phyloP scores from a whole-genome alignment of 2,888 invertebrate genomes.

The Patella ulyssiponensis region DNA sequence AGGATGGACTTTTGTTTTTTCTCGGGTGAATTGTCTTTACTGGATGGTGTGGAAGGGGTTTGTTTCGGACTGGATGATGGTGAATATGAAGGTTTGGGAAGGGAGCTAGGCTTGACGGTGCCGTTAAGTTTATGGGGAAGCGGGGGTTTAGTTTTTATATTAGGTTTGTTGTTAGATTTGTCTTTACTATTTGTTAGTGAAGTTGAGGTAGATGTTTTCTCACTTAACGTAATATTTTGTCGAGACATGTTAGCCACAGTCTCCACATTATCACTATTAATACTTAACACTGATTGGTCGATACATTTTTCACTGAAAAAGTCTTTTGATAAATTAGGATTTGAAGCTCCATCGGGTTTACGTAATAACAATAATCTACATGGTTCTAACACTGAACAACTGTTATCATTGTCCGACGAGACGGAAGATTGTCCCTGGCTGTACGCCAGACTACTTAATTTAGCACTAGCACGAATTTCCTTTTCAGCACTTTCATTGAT shows the following conservation, averaged over 20 bases:
- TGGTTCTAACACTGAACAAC: slow-evolving; percentile 35
- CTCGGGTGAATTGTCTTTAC: slow-evolving; percentile 14
- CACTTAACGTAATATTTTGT: slow-evolving; percentile 32
- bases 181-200: slow-evolving; percentile 18
- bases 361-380: slow-evolving; percentile 45
- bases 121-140: slow-evolving; percentile 54
- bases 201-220: slow-evolving; percentile 35
- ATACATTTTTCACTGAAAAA: slow-evolving; percentile 31
- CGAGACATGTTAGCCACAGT: slow-evolving; percentile 11
- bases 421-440: slow-evolving; percentile 25
- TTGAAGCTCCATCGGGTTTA: slow-evolving; percentile 90
- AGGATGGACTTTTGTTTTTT: slow-evolving; percentile 11
- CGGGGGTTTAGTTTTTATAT: slow-evolving; percentile 51
- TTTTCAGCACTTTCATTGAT: slow-evolving; percentile 20
- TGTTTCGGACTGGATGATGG: slow-evolving; percentile 23
- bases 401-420: slow-evolving; percentile 30
- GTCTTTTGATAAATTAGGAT: slow-evolving; percentile 81
- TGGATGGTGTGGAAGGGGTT: slow-evolving; percentile 24
- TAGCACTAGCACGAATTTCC: slow-evolving; percentile 20
- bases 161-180: slow-evolving; percentile 24
- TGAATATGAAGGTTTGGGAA: slow-evolving; percentile 10
- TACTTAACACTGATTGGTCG: slow-evolving; percentile 18
- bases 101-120: slow-evolving; percentile 23
- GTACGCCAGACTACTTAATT: slow-evolving; percentile 31
- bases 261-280: slow-evolving; percentile 27